Base-by-base conservation (phyloP, 2,888 invertebrate species). In the Xanthostigma xanthostigma region DNA sequence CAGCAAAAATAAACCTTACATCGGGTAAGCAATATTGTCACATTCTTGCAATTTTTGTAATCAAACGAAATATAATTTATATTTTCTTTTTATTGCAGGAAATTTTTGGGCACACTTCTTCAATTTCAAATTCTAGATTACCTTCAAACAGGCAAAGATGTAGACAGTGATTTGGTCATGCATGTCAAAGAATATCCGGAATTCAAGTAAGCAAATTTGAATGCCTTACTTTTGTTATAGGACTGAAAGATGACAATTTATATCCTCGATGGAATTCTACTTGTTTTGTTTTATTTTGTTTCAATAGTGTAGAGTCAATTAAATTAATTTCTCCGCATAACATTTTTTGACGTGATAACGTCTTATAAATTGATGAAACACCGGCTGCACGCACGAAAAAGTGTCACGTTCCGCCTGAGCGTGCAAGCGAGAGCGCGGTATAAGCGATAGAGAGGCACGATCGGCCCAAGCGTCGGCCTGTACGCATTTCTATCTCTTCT, bases 51-150 rank as follows among this genome's bases (percentile, higher is more conserved):
- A 51, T 38, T 46, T 27, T 13, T 45, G 35, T 35, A 2, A 35
- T 44, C 10, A 42, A 34, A 45, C 33, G 10, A 11, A 36, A 40
- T 50, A n/a, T 13, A 49, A 38, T 44, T 50, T 13, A 4, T 11
- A 36, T 43, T 48, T 17, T 49, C 27, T 50, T 47, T 46, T 41
- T 53, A 45, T 71, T 71, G 17, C 62, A 76, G 75, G 37, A 73
- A 75, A 66, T 75, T 75, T 54, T 65, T 76, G 64, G 76, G 74
- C 1, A 58, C 68, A 1, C 67, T 77, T 49, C 56, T 76, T 14
- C 75, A 76, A 56, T 77, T 77, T 56, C 75, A 77, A 64, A 64
- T 77, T 13, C 67, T 74, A 48, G 70, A 73, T 52, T 57, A 62
- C 46, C 60, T 62, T 46, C 54, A 56, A 50, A 52, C 54, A 13